Evolutionary conservation across 2,888 invertebrate species (phyloP).

Genomic region (Copidosoma aretas): DNA sequence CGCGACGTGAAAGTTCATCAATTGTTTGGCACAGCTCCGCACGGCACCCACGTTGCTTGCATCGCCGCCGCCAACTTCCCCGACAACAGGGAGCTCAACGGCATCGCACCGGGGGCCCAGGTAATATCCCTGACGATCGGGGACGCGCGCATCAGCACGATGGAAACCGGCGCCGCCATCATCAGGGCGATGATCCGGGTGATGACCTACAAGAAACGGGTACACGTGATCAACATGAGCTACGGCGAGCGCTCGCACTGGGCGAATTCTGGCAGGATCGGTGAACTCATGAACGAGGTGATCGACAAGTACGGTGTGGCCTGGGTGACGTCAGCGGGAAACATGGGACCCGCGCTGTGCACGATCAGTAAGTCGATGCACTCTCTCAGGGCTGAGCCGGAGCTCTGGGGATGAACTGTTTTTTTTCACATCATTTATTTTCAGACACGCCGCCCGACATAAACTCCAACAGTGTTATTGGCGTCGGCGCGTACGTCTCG

Average conservation of each 20-base stretch:
- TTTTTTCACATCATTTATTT: too few relatives aligned
- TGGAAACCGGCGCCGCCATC: conserved; percentile 96
- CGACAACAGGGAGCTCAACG: conserved; percentile 85
- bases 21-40: conserved; percentile 73
- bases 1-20: too few relatives aligned
- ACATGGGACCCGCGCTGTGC: conserved; percentile 88
- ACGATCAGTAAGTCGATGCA: conserved; percentile 73
- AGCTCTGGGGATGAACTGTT: too few relatives aligned
- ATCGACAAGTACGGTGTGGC: conserved; percentile 90
- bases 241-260: conserved; percentile 96
- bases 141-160: conserved; percentile 89
- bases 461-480: conserved; percentile 82
- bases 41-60: conserved; percentile 97
- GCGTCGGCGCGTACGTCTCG: conserved; percentile 96
- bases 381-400: too few relatives aligned
- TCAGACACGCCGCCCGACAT: conserved; percentile 79
- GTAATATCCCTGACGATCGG: conserved; percentile 91
- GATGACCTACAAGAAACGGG: conserved; percentile 71
- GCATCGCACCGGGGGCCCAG: conserved; percentile 95
- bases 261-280: conserved; percentile 86
- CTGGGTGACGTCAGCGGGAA: conserved; percentile 95
- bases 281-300: conserved; percentile 83
- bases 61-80: conserved; percentile 93
- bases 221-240: conserved; percentile 97
- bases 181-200: conserved; percentile 89